Evolutionary conservation across 2,888 invertebrate genomes (phyloP).

Genomic region (Hyppa rectilinea): DNA sequence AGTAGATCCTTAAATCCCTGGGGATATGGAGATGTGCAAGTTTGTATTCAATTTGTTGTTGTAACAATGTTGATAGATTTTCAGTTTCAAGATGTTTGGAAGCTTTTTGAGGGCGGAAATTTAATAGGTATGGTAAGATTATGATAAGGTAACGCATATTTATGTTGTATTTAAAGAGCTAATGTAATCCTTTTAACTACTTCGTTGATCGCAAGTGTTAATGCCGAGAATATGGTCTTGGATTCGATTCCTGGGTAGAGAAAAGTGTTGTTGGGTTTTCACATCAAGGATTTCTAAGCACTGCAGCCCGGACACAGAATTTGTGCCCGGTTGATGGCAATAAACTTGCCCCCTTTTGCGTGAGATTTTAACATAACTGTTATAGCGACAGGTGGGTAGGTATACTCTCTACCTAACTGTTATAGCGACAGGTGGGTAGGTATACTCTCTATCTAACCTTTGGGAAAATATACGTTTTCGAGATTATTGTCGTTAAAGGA

Average conservation of each 20-base stretch:
- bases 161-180: not conserved
- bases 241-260: not conserved
- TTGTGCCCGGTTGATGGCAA: no score
- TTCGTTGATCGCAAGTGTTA: not conserved
- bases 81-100: not conserved
- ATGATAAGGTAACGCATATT: no score
- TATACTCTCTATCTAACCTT: no score
- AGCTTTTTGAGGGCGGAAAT: not conserved
- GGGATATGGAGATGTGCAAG: slow-evolving; percentile 30
- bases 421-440: no score
- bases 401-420: no score
- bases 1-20: slow-evolving; percentile 40
- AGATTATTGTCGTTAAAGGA: not conserved
- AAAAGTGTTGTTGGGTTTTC: not conserved
- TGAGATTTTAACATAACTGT: no score
- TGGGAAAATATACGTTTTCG: no score
- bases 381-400: no score
- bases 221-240: not conserved
- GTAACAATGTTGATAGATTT: slow-evolving; percentile 15
- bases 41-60: slow-evolving; percentile 51
- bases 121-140: not conserved
- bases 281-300: no score
- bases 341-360: no score
- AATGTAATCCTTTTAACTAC: not conserved
- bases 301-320: no score